Evolutionary conservation across 2,113 vertebrate genomes (phyloP).

Genomic region (Sylvia atricapilla): DNA sequence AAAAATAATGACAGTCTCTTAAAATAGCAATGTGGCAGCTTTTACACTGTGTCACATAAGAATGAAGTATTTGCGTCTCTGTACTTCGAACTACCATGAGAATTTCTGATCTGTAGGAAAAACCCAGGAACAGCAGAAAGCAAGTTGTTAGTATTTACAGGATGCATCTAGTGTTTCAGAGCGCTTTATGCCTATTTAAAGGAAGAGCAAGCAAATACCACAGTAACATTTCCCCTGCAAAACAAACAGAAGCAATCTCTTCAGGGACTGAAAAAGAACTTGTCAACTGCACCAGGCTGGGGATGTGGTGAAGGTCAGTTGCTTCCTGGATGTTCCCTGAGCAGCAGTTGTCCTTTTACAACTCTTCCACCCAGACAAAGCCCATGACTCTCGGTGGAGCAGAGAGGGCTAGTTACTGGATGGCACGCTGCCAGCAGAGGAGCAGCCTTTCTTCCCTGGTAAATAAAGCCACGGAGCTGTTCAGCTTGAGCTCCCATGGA

Average conservation of each 20-base stretch:
- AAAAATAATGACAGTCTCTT: background rate
- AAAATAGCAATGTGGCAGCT: background rate
- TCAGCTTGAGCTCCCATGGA: slow-evolving; percentile 17
- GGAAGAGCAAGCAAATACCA: slow-evolving; percentile 49
- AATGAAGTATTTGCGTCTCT: background rate
- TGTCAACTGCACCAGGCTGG: slow-evolving; percentile 11
- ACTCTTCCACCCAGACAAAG: slow-evolving; percentile 20
- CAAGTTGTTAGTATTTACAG: slow-evolving; percentile 11
- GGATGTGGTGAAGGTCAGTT: slow-evolving; percentile 33
- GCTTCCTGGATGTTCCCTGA: slow-evolving; percentile 36
- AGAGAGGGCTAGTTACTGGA: background rate
- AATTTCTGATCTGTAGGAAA: background rate
- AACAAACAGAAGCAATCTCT: slow-evolving; percentile 35
- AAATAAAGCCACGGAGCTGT: slow-evolving; percentile 24
- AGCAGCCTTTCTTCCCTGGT: slow-evolving; percentile 15
- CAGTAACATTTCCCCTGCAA: slow-evolving; percentile 59
- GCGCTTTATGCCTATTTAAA: slow-evolving; percentile 8
- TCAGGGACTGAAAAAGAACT: slow-evolving; percentile 27
- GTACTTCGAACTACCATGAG: background rate
- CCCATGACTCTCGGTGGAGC: background rate
- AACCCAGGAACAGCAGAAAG: background rate
- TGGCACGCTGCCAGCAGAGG: background rate
- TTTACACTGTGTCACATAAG: background rate
- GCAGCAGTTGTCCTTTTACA: slow-evolving; percentile 54
- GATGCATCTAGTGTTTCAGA: background rate